Evolutionary conservation across 1,140 invertebrate species (phyloP).

Genomic region (Drosophila rhopaloa): DNA sequence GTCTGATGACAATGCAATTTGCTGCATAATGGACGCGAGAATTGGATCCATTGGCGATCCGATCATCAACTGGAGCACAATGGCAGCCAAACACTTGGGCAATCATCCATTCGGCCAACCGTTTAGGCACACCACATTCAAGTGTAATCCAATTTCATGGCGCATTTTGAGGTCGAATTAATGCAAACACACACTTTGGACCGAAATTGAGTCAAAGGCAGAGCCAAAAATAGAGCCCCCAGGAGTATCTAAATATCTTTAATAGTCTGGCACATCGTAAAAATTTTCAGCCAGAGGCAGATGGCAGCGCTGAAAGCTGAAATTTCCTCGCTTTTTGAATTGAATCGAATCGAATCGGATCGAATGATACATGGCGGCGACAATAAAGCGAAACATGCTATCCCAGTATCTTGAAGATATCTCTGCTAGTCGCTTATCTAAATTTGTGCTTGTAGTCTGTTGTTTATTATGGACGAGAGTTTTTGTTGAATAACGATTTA

Average conservation of each 20-base stretch:
- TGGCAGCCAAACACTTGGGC: slow-evolving; percentile 30
- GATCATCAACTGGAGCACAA: slow-evolving; percentile 4
- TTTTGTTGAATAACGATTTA: slow-evolving; percentile 61
- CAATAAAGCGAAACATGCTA: slow-evolving; percentile 67
- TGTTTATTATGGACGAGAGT: slow-evolving; percentile 44
- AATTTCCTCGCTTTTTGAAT: slow-evolving; percentile 39
- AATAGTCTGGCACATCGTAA: slow-evolving; percentile 76
- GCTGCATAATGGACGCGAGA: slow-evolving; percentile 31
- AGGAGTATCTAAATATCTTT: slow-evolving; percentile 53
- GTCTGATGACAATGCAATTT: slow-evolving; percentile 58
- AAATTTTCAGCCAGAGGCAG: slow-evolving; percentile 62
- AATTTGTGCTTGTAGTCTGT: slow-evolving; percentile 39
- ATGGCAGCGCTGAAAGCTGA: slow-evolving; percentile 70
- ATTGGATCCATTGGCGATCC: slow-evolving; percentile 31
- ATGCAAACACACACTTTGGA: slow-evolving; percentile 59
- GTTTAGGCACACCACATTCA: slow-evolving; percentile 11
- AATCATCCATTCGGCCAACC: slow-evolving; percentile 7
- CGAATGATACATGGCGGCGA: slow-evolving; percentile 68
- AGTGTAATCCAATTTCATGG: slow-evolving; percentile 51
- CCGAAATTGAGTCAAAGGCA: slow-evolving; percentile 54
- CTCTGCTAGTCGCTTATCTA: slow-evolving; percentile 28
- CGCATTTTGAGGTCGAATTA: slow-evolving; percentile 66
- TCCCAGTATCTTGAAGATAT: slow-evolving; percentile 21
- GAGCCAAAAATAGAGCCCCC: slow-evolving; percentile 42
- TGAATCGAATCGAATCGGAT: slow-evolving; percentile 34